Evolutionary conservation across 92 coral and sea anemone genomes (phyloP), one percentile per base, ranked within the genome.

Genomic region (Muricea muricata): DNA sequence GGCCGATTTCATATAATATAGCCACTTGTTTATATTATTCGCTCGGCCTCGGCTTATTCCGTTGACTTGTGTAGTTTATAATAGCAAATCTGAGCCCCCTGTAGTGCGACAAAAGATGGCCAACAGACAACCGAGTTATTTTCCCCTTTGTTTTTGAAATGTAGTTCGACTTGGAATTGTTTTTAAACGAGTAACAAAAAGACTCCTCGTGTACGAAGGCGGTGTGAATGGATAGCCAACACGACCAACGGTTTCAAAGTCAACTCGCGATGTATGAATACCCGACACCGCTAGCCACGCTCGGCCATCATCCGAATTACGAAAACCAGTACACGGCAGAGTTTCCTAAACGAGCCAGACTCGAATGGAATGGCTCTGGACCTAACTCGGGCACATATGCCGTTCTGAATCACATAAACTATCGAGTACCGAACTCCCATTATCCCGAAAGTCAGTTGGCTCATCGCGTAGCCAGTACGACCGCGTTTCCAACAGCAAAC

Each of bases 71-170:
- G 42, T 33, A 78, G 83, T 78, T 78, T 78, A 78, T 78, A 78
- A 56, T 78, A 78, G 83, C 69, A 56, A 78, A 54, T 78, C 52
- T 37, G 4, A 15, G 29, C 20, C 83, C 83, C 83, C 83, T 41
- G 83, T 56, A 56, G 20, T 35, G 21, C 71, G 83, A 55, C 67
- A 78, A 78, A 57, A 78, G 83, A 78, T 56, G 55, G 31, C 83
- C 41, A 14, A 21, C 45, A 32, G 54, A 37, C 45, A 20, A 20
- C 47, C 33, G 7, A 18, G 25, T 7, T 78, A 29, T 50, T 56
- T 78, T 24, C 45, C n/a, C 35, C 70, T 15, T 78, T 78, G 83
- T 78, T 33, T 56, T 40, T 78, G 13, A 52, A 32, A 33, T 56
- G 34, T 65, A 39, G 50, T 23, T 23, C 9, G 65, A 14, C 54